phyloP scores from a whole-genome alignment of 2,113 vertebrate species.

The Deroptyus accipitrinus region DNA sequence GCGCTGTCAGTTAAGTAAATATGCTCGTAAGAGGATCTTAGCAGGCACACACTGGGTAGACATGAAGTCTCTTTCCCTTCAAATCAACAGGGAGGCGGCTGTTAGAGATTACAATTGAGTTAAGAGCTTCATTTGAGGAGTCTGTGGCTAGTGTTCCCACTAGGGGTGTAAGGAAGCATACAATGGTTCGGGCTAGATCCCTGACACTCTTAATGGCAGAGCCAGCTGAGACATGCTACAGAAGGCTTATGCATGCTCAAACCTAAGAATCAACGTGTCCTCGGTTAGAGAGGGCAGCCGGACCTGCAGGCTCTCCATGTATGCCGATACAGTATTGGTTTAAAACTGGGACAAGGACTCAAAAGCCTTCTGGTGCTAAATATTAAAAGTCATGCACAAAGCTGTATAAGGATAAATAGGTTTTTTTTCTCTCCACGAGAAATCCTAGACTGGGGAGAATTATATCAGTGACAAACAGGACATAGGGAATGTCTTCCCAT shows the following conservation, averaged over 20 bases:
- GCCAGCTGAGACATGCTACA: background rate
- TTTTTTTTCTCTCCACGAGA: background rate
- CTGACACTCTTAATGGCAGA: background rate
- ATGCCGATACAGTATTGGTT: background rate
- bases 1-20: slow-evolving; percentile 24
- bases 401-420: background rate
- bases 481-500: background rate
- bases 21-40: background rate
- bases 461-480: background rate
- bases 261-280: background rate
- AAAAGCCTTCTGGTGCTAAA: background rate
- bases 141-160: background rate
- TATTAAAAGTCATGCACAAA: background rate
- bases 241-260: background rate
- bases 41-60: background rate
- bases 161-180: background rate
- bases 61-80: background rate
- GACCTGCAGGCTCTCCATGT: background rate
- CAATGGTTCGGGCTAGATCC: fast-evolving
- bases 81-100: background rate
- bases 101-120: background rate
- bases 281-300: background rate
- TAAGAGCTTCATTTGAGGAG: background rate
- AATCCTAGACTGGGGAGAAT: background rate
- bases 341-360: background rate